Percentiles rank a stretch among this genome's conserved stretches.
These are phyloP conservation scores for Meteorus colon DNA, from an alignment of 2,888 invertebrate species.

Conservation along the genomic window DNA sequence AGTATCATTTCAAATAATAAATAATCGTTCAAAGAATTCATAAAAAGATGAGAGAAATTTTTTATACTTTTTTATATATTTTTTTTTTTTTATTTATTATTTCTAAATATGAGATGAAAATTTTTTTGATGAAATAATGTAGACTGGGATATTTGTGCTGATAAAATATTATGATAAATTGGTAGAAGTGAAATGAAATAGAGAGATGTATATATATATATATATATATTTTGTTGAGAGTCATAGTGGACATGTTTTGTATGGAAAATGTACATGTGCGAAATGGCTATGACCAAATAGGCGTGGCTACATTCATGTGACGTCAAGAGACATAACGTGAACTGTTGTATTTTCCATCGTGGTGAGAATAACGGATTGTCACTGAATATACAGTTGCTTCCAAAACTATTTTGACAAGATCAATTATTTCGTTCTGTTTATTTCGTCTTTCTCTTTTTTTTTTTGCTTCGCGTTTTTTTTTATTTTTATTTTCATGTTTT, in stretches of 20 bases:
- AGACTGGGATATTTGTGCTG: background rate
- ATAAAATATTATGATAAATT: constrained; percentile 7
- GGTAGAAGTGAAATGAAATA: background rate
- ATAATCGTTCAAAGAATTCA: background rate
- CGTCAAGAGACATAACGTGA: background rate
- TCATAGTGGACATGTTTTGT: background rate
- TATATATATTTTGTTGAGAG: background rate
- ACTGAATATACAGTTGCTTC: background rate
- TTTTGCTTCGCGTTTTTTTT: no score
- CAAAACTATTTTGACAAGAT: background rate
- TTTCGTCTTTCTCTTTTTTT: background rate
- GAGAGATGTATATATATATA: background rate
- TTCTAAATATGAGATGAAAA: no score
- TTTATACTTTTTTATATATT: no score
- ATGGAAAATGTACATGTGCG: background rate
- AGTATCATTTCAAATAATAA: background rate
- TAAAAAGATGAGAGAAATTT: no score
- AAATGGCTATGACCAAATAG: constrained; percentile 7
- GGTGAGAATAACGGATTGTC: constrained; percentile 12
- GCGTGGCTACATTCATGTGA: constrained; percentile 5
- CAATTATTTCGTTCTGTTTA: background rate
- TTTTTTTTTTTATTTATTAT: no score
- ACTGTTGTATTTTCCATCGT: constrained; percentile 10
- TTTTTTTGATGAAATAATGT: no score
- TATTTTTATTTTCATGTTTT: no score